These are phyloP conservation scores for Thunnus maccoyii DNA, from an alignment of 2,113 vertebrate genomes.

Conservation along the genomic window DNA sequence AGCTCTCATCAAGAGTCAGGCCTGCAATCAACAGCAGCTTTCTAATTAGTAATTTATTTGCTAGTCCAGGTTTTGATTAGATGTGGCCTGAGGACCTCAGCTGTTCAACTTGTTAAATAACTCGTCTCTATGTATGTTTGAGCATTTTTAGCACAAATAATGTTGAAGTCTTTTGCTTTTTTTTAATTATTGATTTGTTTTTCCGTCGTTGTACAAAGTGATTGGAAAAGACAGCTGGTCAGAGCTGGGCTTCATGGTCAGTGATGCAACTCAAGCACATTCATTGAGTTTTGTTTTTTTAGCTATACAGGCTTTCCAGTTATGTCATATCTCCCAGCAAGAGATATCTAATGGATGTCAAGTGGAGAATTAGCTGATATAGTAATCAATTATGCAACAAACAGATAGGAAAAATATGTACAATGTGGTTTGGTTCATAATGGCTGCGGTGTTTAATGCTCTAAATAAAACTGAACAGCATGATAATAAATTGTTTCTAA, in stretches of 20 bases:
- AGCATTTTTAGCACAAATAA: not conserved
- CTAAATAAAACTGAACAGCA: conserved; percentile 8
- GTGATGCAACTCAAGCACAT: not conserved
- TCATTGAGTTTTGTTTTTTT: not conserved
- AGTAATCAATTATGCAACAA: conserved; percentile 16
- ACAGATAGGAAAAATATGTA: not conserved
- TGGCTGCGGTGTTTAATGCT: not conserved
- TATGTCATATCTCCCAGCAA: conserved; percentile 5
- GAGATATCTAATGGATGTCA: not conserved
- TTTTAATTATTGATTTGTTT: not conserved
- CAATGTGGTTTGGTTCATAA: not conserved
- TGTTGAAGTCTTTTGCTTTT: too few relatives aligned
- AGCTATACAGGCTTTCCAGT: not conserved
- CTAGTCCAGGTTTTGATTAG: conserved; percentile 65
- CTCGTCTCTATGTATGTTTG: not conserved
- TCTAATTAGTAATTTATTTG: conserved; percentile 74
- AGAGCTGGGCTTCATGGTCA: not conserved
- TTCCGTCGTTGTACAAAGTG: not conserved
- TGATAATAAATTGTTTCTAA: conserved; percentile 51
- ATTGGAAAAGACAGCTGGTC: not conserved
- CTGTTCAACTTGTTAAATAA: conserved; percentile 34
- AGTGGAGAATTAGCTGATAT: not conserved
- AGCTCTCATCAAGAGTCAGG: conserved; percentile 60
- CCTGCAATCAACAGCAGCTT: conserved; percentile 62
- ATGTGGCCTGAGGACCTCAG: conserved; percentile 24